Conservation (phyloP, 2,797 vertebrate species). For the Agapornis canus region DNA sequence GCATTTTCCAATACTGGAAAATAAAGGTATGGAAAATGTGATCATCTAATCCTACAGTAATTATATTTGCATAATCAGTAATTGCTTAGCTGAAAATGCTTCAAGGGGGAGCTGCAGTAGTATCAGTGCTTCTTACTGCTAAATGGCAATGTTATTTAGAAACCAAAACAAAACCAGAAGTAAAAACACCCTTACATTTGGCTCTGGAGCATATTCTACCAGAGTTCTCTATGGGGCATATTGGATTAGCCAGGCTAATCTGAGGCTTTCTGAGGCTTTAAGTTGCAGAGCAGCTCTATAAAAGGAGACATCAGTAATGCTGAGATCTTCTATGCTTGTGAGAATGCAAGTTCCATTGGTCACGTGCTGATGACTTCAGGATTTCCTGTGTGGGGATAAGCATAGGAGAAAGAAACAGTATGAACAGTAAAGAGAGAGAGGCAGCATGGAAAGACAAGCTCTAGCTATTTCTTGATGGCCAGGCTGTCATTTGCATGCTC, state of each 20-base stretch:
- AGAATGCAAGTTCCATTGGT: neutral
- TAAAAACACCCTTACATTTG: neutral
- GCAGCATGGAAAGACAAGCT: neutral
- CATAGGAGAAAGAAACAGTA: neutral
- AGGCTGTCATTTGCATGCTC: neutral
- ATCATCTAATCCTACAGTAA: neutral
- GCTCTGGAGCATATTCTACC: neutral
- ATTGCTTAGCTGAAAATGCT: neutral
- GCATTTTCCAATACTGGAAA: neutral
- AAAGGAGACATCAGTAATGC: neutral
- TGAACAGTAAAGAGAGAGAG: neutral
- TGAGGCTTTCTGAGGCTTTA: neutral
- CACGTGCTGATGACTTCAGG: slow-evolving; percentile 7
- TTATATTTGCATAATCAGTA: neutral
- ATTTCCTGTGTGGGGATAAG: neutral
- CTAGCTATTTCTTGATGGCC: neutral
- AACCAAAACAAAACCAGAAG: neutral
- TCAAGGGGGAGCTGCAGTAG: neutral
- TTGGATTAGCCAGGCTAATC: neutral
- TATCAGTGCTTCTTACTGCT: neutral
- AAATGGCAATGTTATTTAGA: neutral
- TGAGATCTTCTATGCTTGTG: neutral
- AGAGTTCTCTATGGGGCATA: neutral
- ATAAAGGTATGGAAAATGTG: neutral
- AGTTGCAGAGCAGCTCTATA: neutral